A percentile compares a stretch with the other conserved stretches of the same genome.
Conservation (phyloP, 1,140 invertebrate species). For the Zaprionus camerounensis region DNA sequence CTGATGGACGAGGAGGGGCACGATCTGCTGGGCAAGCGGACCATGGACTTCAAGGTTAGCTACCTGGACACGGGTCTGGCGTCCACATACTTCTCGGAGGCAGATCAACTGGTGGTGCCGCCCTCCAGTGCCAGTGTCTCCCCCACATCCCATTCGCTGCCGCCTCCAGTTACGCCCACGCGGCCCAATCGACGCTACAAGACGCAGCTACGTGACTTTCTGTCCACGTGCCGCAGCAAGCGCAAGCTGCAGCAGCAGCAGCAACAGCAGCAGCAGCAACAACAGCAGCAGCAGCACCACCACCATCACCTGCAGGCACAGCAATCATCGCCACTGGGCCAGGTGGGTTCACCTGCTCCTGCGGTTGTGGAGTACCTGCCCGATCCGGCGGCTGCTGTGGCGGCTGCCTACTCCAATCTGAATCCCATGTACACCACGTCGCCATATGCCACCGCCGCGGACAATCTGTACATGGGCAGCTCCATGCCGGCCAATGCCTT, state of each 20-base stretch:
- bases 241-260: constrained; percentile 89
- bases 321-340: constrained; percentile 80
- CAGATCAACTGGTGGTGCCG: constrained; percentile 90
- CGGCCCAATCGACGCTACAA: constrained; percentile 95
- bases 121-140: constrained; percentile 82
- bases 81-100: constrained; percentile 94
- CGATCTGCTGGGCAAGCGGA: constrained; percentile 97
- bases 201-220: constrained; percentile 95
- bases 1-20: constrained; percentile 99
- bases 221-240: constrained; percentile 96
- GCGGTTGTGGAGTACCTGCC: constrained; percentile 88
- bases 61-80: constrained; percentile 96
- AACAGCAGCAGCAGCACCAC: constrained; percentile 82
- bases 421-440: constrained; percentile 91
- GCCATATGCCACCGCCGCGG: constrained; percentile 85
- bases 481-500: constrained; percentile 88
- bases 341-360: constrained; percentile 84
- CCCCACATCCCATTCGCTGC: constrained; percentile 82
- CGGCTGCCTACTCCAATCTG: constrained; percentile 92
- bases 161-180: constrained; percentile 88
- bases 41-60: constrained; percentile 99
- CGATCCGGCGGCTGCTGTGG: constrained; percentile 88
- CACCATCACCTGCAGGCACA: constrained; percentile 84
- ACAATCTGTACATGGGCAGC: constrained; percentile 89
- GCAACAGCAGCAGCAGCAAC: constrained; percentile 87